These are phyloP conservation scores for Megalops atlanticus DNA, from an alignment of 2,113 vertebrate species.

Conservation along the genomic window DNA sequence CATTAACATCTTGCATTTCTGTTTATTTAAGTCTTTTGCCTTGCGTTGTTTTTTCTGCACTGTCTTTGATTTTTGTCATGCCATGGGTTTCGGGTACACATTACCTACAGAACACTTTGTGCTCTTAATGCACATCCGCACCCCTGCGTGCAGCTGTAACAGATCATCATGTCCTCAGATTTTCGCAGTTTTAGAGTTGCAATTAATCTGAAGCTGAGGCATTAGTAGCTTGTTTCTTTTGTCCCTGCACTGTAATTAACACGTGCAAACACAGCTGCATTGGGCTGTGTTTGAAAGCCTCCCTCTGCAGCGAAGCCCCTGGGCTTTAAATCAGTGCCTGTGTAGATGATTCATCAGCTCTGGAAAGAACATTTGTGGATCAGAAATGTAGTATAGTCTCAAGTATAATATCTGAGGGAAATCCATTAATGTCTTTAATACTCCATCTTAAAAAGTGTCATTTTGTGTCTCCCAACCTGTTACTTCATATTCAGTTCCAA, in stretches of 20 bases:
- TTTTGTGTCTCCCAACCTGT: background rate
- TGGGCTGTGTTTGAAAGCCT: background rate
- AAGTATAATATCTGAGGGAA: background rate
- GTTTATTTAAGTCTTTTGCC: conserved; percentile 30
- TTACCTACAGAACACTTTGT: conserved; percentile 3
- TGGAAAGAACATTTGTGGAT: background rate
- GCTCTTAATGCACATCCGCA: background rate
- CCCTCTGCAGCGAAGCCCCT: background rate
- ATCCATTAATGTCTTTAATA: background rate
- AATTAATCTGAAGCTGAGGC: background rate
- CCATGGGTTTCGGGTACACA: background rate
- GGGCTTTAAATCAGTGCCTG: background rate
- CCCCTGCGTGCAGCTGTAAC: background rate
- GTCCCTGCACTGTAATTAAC: background rate
- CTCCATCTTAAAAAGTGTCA: background rate
- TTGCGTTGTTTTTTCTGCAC: conserved; percentile 14
- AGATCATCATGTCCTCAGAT: background rate
- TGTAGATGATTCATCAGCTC: background rate
- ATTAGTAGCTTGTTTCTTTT: background rate
- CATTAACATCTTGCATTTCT: conserved; percentile 46
- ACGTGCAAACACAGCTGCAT: background rate
- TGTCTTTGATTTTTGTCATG: conserved; percentile 30
- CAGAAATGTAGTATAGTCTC: background rate
- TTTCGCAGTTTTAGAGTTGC: background rate
- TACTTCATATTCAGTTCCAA: background rate